Percentiles rank a stretch among this genome's conserved stretches.
These are phyloP conservation scores for Periophthalmus magnuspinnatus DNA, from an alignment of 2,797 vertebrate species.

Conservation along the genomic window DNA sequence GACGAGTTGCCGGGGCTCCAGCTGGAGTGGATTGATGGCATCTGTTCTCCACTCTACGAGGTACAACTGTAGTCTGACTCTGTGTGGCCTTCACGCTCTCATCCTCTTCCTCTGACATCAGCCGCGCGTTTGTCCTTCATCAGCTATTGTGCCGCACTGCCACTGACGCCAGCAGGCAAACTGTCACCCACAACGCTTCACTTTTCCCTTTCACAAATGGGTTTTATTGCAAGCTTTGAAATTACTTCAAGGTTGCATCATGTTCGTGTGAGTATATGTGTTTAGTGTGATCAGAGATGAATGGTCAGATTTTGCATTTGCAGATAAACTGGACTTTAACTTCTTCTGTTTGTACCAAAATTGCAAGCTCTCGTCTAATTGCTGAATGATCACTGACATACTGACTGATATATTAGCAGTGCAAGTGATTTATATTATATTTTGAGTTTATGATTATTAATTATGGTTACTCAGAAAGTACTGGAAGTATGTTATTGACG, in stretches of 20 bases:
- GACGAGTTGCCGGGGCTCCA: slow-evolving; percentile 96
- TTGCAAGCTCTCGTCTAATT: background rate
- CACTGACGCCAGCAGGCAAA: slow-evolving; percentile 54
- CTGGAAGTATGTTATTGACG: background rate
- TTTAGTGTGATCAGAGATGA: slow-evolving; percentile 28
- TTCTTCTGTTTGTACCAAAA: slow-evolving; percentile 15
- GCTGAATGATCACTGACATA: background rate
- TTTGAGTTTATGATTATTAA: no score
- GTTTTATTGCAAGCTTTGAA: slow-evolving; percentile 36
- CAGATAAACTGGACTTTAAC: slow-evolving; percentile 34
- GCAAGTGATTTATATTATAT: background rate
- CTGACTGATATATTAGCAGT: background rate
- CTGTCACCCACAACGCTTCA: slow-evolving; percentile 39
- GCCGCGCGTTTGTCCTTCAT: slow-evolving; percentile 34
- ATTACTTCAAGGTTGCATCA: slow-evolving; percentile 58
- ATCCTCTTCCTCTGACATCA: slow-evolving; percentile 45
- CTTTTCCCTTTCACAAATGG: slow-evolving; percentile 30
- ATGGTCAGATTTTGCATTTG: slow-evolving; percentile 34
- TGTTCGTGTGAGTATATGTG: slow-evolving; percentile 37
- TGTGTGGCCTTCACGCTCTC: slow-evolving; percentile 32
- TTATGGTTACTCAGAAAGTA: no score
- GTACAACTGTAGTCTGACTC: slow-evolving; percentile 70
- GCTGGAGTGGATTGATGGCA: slow-evolving; percentile 97
- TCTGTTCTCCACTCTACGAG: slow-evolving; percentile 94
- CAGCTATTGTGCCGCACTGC: slow-evolving; percentile 35